Base-by-base conservation (phyloP, 2,888 invertebrate species). In the Steinernema scapterisci region DNA sequence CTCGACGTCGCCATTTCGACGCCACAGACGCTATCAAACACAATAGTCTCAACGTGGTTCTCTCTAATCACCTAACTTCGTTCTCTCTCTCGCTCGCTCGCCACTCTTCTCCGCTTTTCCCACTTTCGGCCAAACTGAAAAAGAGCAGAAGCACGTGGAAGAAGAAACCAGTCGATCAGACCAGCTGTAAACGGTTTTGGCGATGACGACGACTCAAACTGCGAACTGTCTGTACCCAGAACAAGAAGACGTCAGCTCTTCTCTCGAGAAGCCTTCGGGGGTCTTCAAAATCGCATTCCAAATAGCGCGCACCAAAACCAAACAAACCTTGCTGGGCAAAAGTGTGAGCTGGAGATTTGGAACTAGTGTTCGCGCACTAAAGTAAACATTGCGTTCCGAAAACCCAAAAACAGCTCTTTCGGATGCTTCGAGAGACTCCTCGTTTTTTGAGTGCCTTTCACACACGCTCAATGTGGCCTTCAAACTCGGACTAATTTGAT, bases 1-100 rank as follows among this genome's bases (percentile, higher is more conserved):
- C 51, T 51, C 19, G 54, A 54, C 54, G 54, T 23, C 63, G 63
- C 31, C 63, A 31, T 31, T 63, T 27, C 63, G 63, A 31, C 63
- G 54, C 54, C 54, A 6, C 25, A 54, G 54, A 54, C 54, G 38
- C 63, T 52, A 52, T 52, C 52, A 23, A 52, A 52, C 3, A 52
- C 23, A 52, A 23, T 11, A 52, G 52, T 52, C 23, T 19, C 48
- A 38, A 9, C 38, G 38, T 38, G 38, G 48, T 48, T 48, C 48
- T 48, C 48, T 48, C 48, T 16, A 2, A 48, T 48, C 48, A 48
- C 48, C 48, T 16, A 48, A 38, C 48, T 48, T 16, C 48, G 19
- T n/a, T 19, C 25, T 25, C 31, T 63, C 38, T 63, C 27, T 63
- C 63, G 13, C 31, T 25, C 6, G 25, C 63, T 13, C 63, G 11